phyloP scores from a whole-genome alignment of 2,888 invertebrate genomes.

The Homarus gammarus region DNA sequence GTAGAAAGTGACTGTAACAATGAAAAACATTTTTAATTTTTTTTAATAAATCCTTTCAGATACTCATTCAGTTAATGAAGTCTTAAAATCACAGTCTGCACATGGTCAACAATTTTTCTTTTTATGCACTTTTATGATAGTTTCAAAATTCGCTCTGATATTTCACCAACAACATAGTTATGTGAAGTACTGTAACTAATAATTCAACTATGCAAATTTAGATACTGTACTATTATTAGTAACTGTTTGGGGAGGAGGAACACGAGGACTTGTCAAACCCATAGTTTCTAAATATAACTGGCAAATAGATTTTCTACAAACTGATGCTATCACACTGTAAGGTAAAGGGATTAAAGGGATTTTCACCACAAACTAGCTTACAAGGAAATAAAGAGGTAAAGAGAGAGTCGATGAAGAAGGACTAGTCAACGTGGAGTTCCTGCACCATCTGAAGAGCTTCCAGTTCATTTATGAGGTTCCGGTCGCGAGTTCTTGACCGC shows the following conservation, averaged over 20 bases:
- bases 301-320: not conserved
- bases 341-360: not conserved
- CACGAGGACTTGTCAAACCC: not conserved
- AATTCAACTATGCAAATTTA: not conserved
- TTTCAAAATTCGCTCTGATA: not conserved
- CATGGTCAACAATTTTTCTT: too few species aligned
- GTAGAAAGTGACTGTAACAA: too few species aligned
- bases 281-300: not conserved
- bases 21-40: too few species aligned
- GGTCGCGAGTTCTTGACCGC: constrained; percentile 88
- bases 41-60: too few species aligned
- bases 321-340: not conserved
- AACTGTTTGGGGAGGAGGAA: too few species aligned
- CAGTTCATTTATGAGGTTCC: constrained; percentile 80
- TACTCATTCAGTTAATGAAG: too few species aligned
- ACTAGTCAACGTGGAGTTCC: constrained; percentile 60
- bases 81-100: too few species aligned
- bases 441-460: constrained; percentile 75
- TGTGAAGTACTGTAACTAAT: not conserved
- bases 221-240: not conserved
- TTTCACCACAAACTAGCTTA: constrained; percentile 47
- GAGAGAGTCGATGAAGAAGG: constrained; percentile 31
- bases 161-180: not conserved
- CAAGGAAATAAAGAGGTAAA: constrained; percentile 31
- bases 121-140: too few species aligned